Conservation (phyloP, 2,797 vertebrate species). For the Anniella stebbinsi region DNA sequence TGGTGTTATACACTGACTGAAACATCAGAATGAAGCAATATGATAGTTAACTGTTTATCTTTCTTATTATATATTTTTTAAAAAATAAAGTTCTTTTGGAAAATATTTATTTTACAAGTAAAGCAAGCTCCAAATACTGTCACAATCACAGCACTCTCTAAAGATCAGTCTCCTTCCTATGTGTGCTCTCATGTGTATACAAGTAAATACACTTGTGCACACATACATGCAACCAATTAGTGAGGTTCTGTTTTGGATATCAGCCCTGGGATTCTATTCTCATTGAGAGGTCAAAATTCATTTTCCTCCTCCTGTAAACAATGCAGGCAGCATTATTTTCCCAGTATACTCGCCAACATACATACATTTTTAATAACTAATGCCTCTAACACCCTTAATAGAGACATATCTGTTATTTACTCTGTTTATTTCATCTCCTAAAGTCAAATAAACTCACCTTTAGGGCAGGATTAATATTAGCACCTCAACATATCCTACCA, state of each 20-base stretch:
- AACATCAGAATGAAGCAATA: constrained; percentile 1
- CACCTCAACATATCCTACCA: not conserved
- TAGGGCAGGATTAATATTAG: not conserved
- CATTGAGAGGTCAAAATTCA: not conserved
- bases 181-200: not conserved
- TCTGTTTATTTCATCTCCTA: not conserved
- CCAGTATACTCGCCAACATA: not conserved
- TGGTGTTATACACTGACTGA: not conserved
- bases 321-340: constrained; percentile 2
- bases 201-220: not conserved
- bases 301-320: not conserved
- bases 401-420: not conserved
- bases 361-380: not conserved
- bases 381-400: not conserved
- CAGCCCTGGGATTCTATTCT: not conserved
- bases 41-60: not conserved
- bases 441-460: not conserved
- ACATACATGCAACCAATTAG: not conserved
- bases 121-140: not conserved
- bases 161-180: not conserved
- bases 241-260: not conserved
- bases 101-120: not conserved
- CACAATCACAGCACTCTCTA: not conserved
- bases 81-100: not conserved
- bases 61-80: not conserved